These are phyloP conservation scores for Bagarius yarrelli DNA, from an alignment of 2,113 vertebrate species.

Conservation along the genomic window DNA sequence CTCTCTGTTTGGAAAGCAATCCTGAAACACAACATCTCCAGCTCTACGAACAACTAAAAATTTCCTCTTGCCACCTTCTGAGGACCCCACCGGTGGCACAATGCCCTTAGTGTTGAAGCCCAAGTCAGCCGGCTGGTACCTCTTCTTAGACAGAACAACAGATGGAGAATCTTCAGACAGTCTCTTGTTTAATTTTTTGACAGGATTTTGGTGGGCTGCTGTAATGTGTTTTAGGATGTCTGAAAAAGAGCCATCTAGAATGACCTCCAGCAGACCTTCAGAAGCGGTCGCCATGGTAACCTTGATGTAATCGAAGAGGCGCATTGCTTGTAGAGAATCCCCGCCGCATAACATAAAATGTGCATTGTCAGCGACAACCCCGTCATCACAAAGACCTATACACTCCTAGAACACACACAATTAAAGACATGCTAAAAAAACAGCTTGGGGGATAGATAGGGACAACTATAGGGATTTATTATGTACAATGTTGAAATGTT, in stretches of 20 bases:
- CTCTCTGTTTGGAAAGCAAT: background rate
- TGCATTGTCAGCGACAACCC: slow-evolving; percentile 67
- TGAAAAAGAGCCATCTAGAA: slow-evolving; percentile 77
- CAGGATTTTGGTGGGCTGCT: slow-evolving; percentile 42
- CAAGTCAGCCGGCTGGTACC: slow-evolving; percentile 17
- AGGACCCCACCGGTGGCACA: slow-evolving; percentile 60
- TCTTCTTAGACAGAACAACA: slow-evolving; percentile 47
- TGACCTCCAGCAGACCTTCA: slow-evolving; percentile 80
- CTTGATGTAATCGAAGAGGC: slow-evolving; percentile 77
- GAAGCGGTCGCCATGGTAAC: slow-evolving; percentile 66
- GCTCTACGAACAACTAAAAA: slow-evolving; percentile 61
- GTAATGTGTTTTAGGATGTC: slow-evolving; percentile 74
- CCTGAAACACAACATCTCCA: slow-evolving; percentile 48
- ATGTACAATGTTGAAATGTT: no score
- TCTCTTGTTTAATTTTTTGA: slow-evolving; percentile 44
- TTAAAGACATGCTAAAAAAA: background rate
- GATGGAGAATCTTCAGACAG: background rate
- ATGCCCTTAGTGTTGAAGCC: background rate
- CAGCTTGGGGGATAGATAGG: no score
- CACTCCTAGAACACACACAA: slow-evolving; percentile 67
- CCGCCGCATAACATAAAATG: slow-evolving; percentile 85
- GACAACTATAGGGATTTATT: no score
- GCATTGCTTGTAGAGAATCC: slow-evolving; percentile 85
- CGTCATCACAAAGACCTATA: slow-evolving; percentile 71
- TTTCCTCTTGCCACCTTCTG: slow-evolving; percentile 22